These are phyloP conservation scores for Chymomyza amoena DNA, from an alignment of 2,888 invertebrate genomes.

Conservation along the genomic window DNA sequence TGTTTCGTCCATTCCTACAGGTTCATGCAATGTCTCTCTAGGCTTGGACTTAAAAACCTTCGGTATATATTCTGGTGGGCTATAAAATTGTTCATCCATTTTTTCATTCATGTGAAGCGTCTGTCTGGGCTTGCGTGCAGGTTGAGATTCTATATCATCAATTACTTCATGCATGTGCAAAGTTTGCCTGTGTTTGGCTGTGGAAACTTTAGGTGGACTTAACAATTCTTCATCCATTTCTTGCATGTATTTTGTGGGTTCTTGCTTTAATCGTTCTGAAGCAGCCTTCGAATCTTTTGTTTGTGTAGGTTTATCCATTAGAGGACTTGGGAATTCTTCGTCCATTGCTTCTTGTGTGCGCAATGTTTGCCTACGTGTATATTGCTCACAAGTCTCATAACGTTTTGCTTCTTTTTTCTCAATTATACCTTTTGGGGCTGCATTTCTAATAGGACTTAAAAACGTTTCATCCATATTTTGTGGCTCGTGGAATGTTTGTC, in stretches of 20 bases:
- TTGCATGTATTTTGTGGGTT: not conserved
- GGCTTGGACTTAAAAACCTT: not conserved
- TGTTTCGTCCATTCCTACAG: constrained; percentile 21
- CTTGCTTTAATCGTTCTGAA: not conserved
- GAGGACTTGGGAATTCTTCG: not conserved
- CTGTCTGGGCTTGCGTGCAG: not conserved
- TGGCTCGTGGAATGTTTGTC: constrained; percentile 12
- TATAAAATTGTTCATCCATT: not conserved
- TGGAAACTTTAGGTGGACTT: not conserved
- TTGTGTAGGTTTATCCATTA: not conserved
- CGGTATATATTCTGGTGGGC: not conserved
- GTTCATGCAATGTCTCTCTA: constrained; percentile 13
- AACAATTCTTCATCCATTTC: not conserved
- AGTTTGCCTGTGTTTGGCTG: not conserved
- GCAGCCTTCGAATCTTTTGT: not conserved
- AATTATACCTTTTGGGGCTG: not conserved
- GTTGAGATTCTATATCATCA: not conserved
- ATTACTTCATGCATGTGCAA: not conserved
- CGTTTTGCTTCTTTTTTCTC: too few relatives aligned
- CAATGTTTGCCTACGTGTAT: not conserved
- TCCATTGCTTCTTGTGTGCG: not conserved
- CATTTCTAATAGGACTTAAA: not conserved
- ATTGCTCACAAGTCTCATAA: too few relatives aligned
- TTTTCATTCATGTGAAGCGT: not conserved
- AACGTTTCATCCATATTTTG: constrained; percentile 22